phyloP scores from a whole-genome alignment of 2,113 vertebrate genomes.

The Eulacestoma nigropectus region DNA sequence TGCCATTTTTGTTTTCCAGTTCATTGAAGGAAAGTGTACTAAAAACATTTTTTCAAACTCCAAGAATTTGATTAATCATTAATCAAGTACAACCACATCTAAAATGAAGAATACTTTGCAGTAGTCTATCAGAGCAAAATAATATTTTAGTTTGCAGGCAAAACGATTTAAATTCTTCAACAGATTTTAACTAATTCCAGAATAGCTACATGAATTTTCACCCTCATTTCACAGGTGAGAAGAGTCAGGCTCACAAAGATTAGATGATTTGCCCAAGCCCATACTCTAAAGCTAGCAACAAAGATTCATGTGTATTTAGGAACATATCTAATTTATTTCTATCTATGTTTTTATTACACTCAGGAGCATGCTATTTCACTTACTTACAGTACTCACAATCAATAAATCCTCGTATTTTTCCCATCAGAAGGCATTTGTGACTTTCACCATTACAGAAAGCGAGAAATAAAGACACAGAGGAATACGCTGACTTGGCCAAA shows the following conservation, averaged over 20 bases:
- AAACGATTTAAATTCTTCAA: background rate
- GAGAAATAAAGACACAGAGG: background rate
- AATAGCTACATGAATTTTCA: background rate
- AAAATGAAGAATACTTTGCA: background rate
- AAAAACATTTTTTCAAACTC: background rate
- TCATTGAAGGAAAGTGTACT: background rate
- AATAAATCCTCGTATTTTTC: slow-evolving; percentile 27
- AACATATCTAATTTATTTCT: slow-evolving; percentile 35
- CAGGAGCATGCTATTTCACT: slow-evolving; percentile 39
- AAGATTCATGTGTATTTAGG: background rate
- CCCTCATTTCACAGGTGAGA: background rate
- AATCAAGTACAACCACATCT: background rate
- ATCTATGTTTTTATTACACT: slow-evolving; percentile 37
- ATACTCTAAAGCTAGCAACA: background rate
- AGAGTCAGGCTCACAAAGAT: background rate
- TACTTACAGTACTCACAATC: slow-evolving; percentile 32
- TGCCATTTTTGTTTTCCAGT: background rate
- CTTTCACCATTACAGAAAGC: background rate
- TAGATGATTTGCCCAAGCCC: background rate
- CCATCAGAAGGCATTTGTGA: slow-evolving; percentile 31
- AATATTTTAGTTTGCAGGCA: background rate
- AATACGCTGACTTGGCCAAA: background rate
- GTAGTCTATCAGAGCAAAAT: background rate
- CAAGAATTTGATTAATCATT: background rate
- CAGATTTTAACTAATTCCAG: background rate